Evolutionary conservation across 1,140 invertebrate species (phyloP), one percentile per base, ranked within the genome.

Genomic region (Copidosoma floridanum): DNA sequence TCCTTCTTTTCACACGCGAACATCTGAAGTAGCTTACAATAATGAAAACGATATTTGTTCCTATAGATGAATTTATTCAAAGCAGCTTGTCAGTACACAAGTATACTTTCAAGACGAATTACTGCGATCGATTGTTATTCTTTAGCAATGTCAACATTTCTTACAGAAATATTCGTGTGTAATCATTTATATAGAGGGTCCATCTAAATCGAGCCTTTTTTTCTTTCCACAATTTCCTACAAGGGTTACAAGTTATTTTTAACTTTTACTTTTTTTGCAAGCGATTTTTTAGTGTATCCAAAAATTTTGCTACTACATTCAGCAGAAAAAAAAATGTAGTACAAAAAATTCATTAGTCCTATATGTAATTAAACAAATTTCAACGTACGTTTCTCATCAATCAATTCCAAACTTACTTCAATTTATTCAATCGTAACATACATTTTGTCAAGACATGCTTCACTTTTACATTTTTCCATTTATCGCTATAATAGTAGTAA

Each of bases 21-120:
- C n/a, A n/a, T n/a, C n/a, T n/a, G n/a, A n/a, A n/a, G n/a, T 23
- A 23, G 16, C 16, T 50, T 50, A 50, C 32, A 21, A 23, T 24
- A 43, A 48, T 29, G 41, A 23, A 21, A 40, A 48, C 37, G 43
- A 26, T 52, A 57, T 57, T 37, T 50, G 23, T 57, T 44, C 47
- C 38, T 56, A 51, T 44, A 26, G 44, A 56, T 41, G 21, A 62
- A 56, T 51, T 50, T 51, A n/a, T n/a, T n/a, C n/a, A 4, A 56
- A 56, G 53, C 60, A 62, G 60, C 60, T 53, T 62, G 53, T 57
- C 40, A 27, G 38, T 51, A 62, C 47, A 56, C 57, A 62, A 56
- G 44, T 60, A 61, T 69, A 69, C 68, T 69, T 69, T 69, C 68
- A 67, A 69, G 62, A 69, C 64, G 57, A 59, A 54, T 69, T 69